Evolutionary conservation across 2,888 invertebrate genomes (phyloP).

Genomic region (Atherix ibis): DNA sequence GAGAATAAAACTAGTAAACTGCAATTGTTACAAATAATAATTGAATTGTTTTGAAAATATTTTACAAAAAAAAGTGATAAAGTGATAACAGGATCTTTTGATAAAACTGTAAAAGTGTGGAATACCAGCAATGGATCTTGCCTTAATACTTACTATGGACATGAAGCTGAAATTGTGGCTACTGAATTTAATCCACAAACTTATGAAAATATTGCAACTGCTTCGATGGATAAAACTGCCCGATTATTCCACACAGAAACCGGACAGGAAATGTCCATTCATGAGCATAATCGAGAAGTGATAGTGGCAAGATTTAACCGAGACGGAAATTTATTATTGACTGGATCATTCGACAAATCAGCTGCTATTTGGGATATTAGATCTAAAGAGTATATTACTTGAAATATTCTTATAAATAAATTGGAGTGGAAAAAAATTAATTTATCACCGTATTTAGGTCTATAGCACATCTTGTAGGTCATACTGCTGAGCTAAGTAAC

Average conservation of each 20-base stretch:
- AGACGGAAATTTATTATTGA: slow-evolving; percentile 51
- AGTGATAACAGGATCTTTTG: slow-evolving; percentile 66
- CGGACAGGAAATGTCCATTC: slow-evolving; percentile 42
- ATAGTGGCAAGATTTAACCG: slow-evolving; percentile 55
- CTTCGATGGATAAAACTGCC: slow-evolving; percentile 60
- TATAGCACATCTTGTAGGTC: slow-evolving; percentile 31
- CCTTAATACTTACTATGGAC: slow-evolving; percentile 53
- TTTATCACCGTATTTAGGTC: slow-evolving; percentile 2
- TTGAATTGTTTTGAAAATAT: too few relatives aligned
- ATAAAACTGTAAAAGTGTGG: slow-evolving; percentile 65
- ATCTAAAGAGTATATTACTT: slow-evolving; percentile 36
- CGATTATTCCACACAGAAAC: slow-evolving; percentile 54
- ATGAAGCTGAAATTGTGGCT: slow-evolving; percentile 56
- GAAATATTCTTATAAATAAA: too few relatives aligned
- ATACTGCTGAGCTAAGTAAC: slow-evolving; percentile 50
- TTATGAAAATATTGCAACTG: slow-evolving; percentile 51
- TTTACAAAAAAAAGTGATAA: too few relatives aligned
- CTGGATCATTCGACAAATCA: slow-evolving; percentile 66
- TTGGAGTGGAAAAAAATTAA: too few relatives aligned
- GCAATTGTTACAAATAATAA: slow-evolving; percentile 1
- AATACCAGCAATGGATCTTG: slow-evolving; percentile 48
- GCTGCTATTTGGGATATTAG: slow-evolving; percentile 61
- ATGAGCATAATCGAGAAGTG: slow-evolving; percentile 61
- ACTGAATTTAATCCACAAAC: slow-evolving; percentile 48
- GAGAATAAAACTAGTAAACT: slow-evolving; percentile 1